Percentiles rank a stretch among this genome's conserved stretches.
phyloP scores from a whole-genome alignment of 2,797 vertebrate species.

The Dallia pectoralis region DNA sequence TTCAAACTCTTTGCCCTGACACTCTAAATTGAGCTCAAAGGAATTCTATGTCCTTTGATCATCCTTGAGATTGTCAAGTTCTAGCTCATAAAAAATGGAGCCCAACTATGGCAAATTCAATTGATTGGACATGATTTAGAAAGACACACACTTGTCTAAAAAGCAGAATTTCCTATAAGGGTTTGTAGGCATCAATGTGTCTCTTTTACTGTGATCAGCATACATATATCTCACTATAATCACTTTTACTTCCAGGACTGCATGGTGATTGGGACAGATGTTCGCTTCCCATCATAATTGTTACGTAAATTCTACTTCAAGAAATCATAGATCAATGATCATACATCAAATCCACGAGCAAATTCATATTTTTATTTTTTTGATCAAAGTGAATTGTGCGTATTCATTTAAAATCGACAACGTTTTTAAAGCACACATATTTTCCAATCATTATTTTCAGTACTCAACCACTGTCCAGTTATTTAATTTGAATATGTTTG shows the following conservation, averaged over 20 bases:
- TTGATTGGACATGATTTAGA: too few relatives aligned
- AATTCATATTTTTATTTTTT: neutral
- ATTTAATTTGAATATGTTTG: neutral
- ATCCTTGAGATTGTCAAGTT: too few relatives aligned
- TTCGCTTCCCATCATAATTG: slow-evolving; percentile 58
- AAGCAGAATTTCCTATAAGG: too few relatives aligned
- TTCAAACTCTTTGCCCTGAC: too few relatives aligned
- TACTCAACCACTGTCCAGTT: neutral
- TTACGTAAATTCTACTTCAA: neutral
- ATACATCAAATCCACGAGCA: neutral
- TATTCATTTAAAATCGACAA: neutral
- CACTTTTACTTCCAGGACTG: slow-evolving; percentile 58
- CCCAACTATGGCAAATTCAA: too few relatives aligned
- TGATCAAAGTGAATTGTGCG: neutral
- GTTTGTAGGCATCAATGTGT: neutral
- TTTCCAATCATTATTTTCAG: neutral
- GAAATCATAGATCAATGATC: neutral
- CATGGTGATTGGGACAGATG: slow-evolving; percentile 73
- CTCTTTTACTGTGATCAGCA: neutral
- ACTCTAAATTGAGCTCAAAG: too few relatives aligned
- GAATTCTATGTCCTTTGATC: too few relatives aligned
- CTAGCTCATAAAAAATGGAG: too few relatives aligned
- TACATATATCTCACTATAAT: slow-evolving; percentile 1
- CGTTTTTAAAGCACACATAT: neutral
- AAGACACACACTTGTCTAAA: too few relatives aligned